A percentile compares a stretch with the other conserved stretches of the same genome.
These are phyloP conservation scores for Loripinus fragilis DNA, from an alignment of 2,888 invertebrate species.

Conservation along the genomic window DNA sequence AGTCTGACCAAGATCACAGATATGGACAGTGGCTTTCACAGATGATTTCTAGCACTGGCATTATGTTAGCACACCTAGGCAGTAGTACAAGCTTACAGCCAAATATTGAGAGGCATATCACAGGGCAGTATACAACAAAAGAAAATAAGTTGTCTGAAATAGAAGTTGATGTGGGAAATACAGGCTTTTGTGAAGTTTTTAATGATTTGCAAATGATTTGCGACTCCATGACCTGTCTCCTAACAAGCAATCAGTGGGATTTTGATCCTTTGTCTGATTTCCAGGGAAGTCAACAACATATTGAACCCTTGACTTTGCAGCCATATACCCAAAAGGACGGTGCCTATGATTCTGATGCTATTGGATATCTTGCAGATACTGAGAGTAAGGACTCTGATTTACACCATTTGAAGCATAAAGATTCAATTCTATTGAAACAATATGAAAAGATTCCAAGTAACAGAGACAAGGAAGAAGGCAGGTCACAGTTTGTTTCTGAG, in stretches of 20 bases:
- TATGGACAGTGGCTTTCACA: not conserved
- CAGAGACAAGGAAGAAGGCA: not conserved
- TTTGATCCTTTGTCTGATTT: not conserved
- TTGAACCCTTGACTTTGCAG: not conserved
- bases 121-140: not conserved
- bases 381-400: not conserved
- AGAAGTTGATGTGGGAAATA: not conserved
- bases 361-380: conserved; percentile 28
- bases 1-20: not conserved
- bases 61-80: not conserved
- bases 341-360: conserved; percentile 18
- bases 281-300: not conserved
- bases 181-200: not conserved
- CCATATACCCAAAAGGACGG: not conserved
- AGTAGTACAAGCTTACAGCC: not conserved
- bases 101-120: not conserved
- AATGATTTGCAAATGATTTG: not conserved
- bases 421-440: not conserved
- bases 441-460: not conserved
- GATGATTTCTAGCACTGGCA: not conserved
- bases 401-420: not conserved
- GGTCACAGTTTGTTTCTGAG: no score
- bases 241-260: not conserved
- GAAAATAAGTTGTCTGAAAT: not conserved
- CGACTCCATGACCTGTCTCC: not conserved